Conservation (phyloP, 2,888 invertebrate genomes). For the Spicauda simplicius region DNA sequence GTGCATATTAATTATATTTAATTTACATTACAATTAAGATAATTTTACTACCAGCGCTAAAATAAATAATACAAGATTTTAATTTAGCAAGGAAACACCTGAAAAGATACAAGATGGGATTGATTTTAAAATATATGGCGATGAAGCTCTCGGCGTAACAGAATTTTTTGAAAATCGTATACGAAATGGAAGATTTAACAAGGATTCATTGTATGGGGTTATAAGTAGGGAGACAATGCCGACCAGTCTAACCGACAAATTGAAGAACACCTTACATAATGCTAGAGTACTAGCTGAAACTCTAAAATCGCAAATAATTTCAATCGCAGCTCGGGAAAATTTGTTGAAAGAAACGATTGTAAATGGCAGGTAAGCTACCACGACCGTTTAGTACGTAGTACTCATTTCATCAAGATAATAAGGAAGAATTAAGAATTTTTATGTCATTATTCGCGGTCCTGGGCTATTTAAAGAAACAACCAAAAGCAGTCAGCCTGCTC, state of each 20-base stretch:
- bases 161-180: not conserved
- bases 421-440: no score
- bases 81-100: slow-evolving; percentile 19
- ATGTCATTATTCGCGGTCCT: no score
- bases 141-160: not conserved
- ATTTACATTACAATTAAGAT: not conserved
- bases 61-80: not conserved
- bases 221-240: slow-evolving; percentile 21
- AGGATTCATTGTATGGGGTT: slow-evolving; percentile 2
- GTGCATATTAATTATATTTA: no score
- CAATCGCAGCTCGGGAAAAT: slow-evolving; percentile 53
- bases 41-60: not conserved
- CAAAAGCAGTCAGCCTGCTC: no score
- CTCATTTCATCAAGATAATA: no score
- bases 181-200: slow-evolving; percentile 12
- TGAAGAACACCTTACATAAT: slow-evolving; percentile 57
- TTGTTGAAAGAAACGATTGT: slow-evolving; percentile 65
- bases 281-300: slow-evolving; percentile 58
- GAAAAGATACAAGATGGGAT: slow-evolving; percentile 7
- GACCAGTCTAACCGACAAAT: slow-evolving; percentile 50
- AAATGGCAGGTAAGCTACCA: slow-evolving; percentile 61
- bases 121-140: slow-evolving; percentile 9
- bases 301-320: slow-evolving; percentile 58
- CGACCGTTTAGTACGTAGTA: not conserved
- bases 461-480: no score